Evolutionary conservation across 64 coral and sea anemone species (phyloP), one percentile per base, ranked within the genome.

Genomic region (Astreopora myriophthalma): DNA sequence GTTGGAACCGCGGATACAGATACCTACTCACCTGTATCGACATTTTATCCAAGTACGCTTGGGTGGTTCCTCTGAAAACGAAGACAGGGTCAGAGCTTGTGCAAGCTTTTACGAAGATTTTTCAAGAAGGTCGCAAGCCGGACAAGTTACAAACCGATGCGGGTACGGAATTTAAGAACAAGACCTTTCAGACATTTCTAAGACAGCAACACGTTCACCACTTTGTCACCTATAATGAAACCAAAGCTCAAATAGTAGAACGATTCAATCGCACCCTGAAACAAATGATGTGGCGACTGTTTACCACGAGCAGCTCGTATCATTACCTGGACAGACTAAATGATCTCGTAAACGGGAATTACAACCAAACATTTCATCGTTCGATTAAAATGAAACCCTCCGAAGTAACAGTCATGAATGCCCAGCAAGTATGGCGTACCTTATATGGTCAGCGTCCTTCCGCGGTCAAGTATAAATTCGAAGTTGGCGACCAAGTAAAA

Each of bases 161-260:
- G 10, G 87, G 87, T 16, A 89, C 71, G 11, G 87, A 89, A 73
- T 89, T 89, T 11, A 74, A 58, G 20, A 78, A 89, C 13, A 78
- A 63, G 60, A 49, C 46, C 16, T 89, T 89, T 58, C 87, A 38
- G 60, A 48, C 48, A 14, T 63, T 77, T 73, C 36, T 89, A 14
- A 89, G 60, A 51, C 11, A 46, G 42, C 8, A 89, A 25, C 19
- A 78, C 42, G 76, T 90, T 10, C 32, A 42, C 11, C 28, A 38
- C 22, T 90, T 64, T 79, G 48, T 64, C 49, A 90, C 88, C 2
- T 89, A 77, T 33, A 79, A 90, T 35, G 88, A 79, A 37, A 90
- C 55, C 17, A 90, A 90, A 48, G 88, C 88, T n/a, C 48, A 52
- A 31, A 30, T 90, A 0, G 73, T 80, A 22, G 88, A 90, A 24